phyloP scores from a whole-genome alignment of 2,113 vertebrate genomes.

The Laticauda colubrina region DNA sequence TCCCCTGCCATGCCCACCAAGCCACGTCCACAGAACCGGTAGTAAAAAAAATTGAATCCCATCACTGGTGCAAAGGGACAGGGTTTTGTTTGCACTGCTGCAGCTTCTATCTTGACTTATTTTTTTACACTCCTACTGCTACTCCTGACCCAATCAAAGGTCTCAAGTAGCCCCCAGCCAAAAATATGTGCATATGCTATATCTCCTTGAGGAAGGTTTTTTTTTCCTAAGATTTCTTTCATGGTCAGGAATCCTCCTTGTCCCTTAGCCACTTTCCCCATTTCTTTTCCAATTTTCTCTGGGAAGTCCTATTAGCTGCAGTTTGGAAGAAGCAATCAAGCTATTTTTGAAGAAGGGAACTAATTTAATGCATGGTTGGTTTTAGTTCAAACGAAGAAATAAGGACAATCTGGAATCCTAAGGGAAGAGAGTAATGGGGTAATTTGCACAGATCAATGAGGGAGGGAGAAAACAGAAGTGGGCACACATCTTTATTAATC shows the following conservation, averaged over 20 bases:
- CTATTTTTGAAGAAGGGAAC: slow-evolving; percentile 78
- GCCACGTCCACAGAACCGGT: no score
- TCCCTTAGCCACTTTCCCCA: background rate
- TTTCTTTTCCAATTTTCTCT: slow-evolving; percentile 53
- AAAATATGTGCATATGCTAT: background rate
- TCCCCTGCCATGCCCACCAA: no score
- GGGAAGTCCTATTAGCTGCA: slow-evolving; percentile 49
- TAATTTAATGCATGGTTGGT: slow-evolving; percentile 85
- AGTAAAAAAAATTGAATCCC: no score
- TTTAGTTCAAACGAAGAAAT: slow-evolving; percentile 81
- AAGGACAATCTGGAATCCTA: slow-evolving; percentile 73
- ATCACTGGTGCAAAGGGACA: background rate
- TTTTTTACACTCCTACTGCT: background rate
- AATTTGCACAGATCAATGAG: slow-evolving; percentile 73
- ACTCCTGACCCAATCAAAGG: background rate
- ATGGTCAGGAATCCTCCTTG: background rate
- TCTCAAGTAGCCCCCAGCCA: background rate
- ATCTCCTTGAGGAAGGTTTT: background rate
- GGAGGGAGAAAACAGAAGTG: slow-evolving; percentile 51
- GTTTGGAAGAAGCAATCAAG: slow-evolving; percentile 72
- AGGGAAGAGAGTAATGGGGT: slow-evolving; percentile 77
- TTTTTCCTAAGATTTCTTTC: background rate
- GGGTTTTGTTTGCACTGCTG: background rate
- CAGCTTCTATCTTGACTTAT: background rate
- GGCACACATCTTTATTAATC: slow-evolving; percentile 61